phyloP scores from a whole-genome alignment of 2,797 vertebrate genomes.

The Eremophila alpestris region DNA sequence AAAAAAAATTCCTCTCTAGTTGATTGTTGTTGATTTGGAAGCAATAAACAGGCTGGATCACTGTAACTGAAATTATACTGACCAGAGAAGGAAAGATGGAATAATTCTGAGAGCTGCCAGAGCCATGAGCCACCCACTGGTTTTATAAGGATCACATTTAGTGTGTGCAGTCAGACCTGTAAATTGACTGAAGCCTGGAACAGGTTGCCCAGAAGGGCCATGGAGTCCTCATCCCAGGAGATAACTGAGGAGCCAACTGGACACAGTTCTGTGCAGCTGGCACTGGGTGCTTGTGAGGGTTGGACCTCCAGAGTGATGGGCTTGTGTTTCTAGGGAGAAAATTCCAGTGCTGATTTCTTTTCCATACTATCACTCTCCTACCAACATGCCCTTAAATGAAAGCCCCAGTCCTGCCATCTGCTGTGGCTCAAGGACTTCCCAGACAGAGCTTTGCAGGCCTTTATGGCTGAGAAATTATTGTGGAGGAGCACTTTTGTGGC shows the following conservation, averaged over 20 bases:
- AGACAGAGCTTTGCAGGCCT: not conserved
- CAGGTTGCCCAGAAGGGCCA: not conserved
- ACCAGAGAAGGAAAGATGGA: not conserved
- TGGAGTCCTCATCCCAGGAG: not conserved
- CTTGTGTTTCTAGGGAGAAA: constrained; percentile 2
- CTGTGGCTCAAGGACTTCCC: constrained; percentile 28
- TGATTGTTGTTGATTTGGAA: not conserved
- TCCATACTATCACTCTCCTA: not conserved
- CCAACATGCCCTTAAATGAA: not conserved
- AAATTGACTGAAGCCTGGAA: not conserved
- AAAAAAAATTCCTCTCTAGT: not conserved
- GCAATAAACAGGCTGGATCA: not conserved
- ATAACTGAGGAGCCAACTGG: not conserved
- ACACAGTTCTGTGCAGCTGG: not conserved
- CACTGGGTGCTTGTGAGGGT: not conserved
- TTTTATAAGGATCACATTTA: not conserved
- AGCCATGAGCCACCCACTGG: not conserved
- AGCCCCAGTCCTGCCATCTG: not conserved
- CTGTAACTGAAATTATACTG: not conserved
- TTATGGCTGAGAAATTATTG: not conserved
- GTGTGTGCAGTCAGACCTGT: not conserved
- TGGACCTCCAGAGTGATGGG: not conserved
- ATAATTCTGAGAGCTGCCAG: not conserved
- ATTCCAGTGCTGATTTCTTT: not conserved
- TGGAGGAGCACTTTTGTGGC: constrained; percentile 9